phyloP scores from a whole-genome alignment of 2,113 vertebrate species.

The Sinocyclocheilus grahami region DNA sequence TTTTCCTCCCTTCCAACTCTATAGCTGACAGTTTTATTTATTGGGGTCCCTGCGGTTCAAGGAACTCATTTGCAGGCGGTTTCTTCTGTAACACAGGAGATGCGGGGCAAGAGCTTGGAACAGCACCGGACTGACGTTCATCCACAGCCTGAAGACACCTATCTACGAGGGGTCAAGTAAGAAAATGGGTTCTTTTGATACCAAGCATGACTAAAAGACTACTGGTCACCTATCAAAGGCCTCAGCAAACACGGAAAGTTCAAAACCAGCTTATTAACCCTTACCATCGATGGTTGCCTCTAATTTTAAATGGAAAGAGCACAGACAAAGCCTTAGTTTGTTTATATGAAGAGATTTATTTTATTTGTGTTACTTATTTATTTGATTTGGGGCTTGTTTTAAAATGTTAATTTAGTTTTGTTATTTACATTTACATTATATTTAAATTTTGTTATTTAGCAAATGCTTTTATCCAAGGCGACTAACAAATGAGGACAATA shows the following conservation, averaged over 20 bases:
- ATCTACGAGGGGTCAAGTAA: slow-evolving; percentile 52
- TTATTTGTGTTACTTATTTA: too few relatives aligned
- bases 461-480: too few relatives aligned
- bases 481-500: too few relatives aligned
- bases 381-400: too few relatives aligned
- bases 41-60: slow-evolving; percentile 80
- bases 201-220: slow-evolving; percentile 35
- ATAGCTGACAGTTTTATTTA: slow-evolving; percentile 77
- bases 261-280: slow-evolving; percentile 66
- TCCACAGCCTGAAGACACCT: slow-evolving; percentile 69
- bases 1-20: slow-evolving; percentile 58
- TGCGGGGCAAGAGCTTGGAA: slow-evolving; percentile 59
- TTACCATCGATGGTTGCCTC: slow-evolving; percentile 44
- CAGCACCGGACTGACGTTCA: slow-evolving; percentile 70
- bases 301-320: too few relatives aligned
- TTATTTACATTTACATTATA: too few relatives aligned
- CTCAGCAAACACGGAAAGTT: slow-evolving; percentile 46
- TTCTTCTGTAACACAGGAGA: slow-evolving; percentile 70
- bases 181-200: slow-evolving; percentile 50
- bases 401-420: too few relatives aligned
- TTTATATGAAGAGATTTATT: too few relatives aligned
- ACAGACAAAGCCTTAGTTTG: too few relatives aligned
- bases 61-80: slow-evolving; percentile 80
- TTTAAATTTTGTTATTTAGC: too few relatives aligned
- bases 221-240: slow-evolving; percentile 55